Evolutionary conservation across 2,888 invertebrate genomes (phyloP).

Genomic region (Orchesellides sinensis): DNA sequence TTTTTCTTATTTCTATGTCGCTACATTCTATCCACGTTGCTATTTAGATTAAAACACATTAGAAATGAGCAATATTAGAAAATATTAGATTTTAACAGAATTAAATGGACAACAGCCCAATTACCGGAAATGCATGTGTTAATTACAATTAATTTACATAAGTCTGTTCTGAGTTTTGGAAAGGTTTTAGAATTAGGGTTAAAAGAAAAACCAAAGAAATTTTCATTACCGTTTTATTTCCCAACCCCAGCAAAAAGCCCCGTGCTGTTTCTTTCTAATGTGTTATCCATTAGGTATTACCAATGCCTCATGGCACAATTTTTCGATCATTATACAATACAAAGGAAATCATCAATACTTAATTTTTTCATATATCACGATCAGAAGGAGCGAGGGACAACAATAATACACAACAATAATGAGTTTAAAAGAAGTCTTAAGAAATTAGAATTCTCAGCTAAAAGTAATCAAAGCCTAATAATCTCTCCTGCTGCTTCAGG

Average conservation of each 20-base stretch:
- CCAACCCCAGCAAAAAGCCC: background rate
- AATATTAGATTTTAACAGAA: background rate
- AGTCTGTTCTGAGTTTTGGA: no score
- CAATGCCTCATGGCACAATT: background rate
- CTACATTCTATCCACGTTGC: background rate
- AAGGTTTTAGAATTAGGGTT: background rate
- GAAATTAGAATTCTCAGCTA: slow-evolving; percentile 24
- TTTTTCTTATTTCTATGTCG: background rate
- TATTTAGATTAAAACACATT: background rate
- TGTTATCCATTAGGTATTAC: background rate
- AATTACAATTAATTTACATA: no score
- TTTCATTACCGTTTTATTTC: background rate
- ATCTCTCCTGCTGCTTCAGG: slow-evolving; percentile 22
- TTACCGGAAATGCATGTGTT: background rate
- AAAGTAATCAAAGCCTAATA: slow-evolving; percentile 35
- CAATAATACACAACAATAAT: slow-evolving; percentile 39
- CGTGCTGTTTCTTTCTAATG: background rate
- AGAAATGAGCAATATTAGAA: background rate
- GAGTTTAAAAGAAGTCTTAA: slow-evolving; percentile 22
- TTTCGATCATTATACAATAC: background rate
- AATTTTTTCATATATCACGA: slow-evolving; percentile 41
- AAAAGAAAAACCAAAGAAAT: background rate
- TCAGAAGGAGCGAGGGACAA: slow-evolving; percentile 3
- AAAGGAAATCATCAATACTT: slow-evolving; percentile 7
- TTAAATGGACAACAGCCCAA: background rate